phyloP scores from a whole-genome alignment of 2,888 invertebrate genomes.

The Euplagia quadripunctaria region DNA sequence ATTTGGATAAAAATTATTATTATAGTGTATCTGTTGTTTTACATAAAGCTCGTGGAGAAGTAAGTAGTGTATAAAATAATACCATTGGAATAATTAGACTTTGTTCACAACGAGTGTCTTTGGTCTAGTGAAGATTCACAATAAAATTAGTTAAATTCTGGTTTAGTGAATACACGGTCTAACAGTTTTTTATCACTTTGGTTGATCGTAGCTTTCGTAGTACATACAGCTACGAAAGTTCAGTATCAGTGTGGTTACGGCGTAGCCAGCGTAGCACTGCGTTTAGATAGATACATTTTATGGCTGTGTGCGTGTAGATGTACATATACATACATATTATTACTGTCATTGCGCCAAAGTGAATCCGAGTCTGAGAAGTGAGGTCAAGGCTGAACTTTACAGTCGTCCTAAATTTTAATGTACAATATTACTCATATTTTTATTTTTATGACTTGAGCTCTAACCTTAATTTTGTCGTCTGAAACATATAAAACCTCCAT shows the following conservation, averaged over 20 bases:
- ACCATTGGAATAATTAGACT: too few relatives aligned
- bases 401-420: neutral
- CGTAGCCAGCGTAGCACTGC: conserved; percentile 45
- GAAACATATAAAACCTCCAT: neutral
- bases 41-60: too few relatives aligned
- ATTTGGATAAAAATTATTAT: too few relatives aligned
- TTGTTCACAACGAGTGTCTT: too few relatives aligned
- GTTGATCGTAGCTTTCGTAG: conserved; percentile 17
- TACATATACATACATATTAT: conserved; percentile 8
- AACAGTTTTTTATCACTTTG: neutral
- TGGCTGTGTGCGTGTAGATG: conserved; percentile 14
- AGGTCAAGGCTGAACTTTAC: conserved; percentile 33
- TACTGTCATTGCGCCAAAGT: conserved; percentile 45
- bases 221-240: conserved; percentile 34
- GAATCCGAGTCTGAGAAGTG: conserved; percentile 28
- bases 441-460: neutral
- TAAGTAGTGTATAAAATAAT: too few relatives aligned
- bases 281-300: conserved; percentile 23
- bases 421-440: neutral
- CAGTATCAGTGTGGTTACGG: conserved; percentile 39
- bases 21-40: too few relatives aligned
- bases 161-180: neutral
- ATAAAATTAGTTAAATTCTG: too few relatives aligned
- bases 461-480: neutral
- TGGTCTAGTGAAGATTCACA: too few relatives aligned